phyloP scores from a whole-genome alignment of 1,140 invertebrate species.

The Bombyx mori region DNA sequence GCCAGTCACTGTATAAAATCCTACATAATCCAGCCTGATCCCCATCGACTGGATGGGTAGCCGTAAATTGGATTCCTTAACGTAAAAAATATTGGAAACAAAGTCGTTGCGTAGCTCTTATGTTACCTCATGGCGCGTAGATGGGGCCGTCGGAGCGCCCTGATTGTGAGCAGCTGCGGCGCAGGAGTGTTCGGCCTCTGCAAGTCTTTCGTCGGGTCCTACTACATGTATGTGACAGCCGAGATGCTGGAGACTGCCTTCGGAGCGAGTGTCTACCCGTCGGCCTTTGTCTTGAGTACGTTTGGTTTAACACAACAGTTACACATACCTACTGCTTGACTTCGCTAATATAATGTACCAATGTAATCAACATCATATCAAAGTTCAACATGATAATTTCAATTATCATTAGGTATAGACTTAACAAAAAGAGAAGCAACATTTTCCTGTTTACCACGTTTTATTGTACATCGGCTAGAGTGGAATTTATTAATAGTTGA shows the following conservation, averaged over 20 bases:
- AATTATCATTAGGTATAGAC: neutral
- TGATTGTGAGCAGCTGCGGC: slow-evolving; percentile 73
- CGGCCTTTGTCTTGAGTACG: slow-evolving; percentile 56
- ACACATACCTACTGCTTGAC: too few species aligned
- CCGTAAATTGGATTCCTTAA: too few species aligned
- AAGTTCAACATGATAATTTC: neutral
- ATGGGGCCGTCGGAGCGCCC: slow-evolving; percentile 74
- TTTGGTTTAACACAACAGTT: slow-evolving; percentile 2
- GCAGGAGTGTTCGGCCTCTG: slow-evolving; percentile 75
- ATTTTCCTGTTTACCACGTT: too few species aligned
- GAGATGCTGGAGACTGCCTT: slow-evolving; percentile 77
- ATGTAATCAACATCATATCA: neutral
- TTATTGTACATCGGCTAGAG: too few species aligned
- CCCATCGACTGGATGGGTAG: too few species aligned
- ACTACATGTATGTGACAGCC: slow-evolving; percentile 73
- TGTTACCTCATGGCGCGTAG: slow-evolving; percentile 12
- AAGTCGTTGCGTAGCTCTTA: too few species aligned
- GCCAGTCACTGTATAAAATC: too few species aligned
- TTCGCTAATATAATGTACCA: neutral
- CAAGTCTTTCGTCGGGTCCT: slow-evolving; percentile 76
- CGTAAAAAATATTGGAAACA: too few species aligned
- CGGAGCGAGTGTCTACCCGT: slow-evolving; percentile 61
- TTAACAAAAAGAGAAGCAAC: neutral
- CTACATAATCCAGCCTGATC: too few species aligned
- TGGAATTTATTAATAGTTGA: too few species aligned